phyloP scores from a whole-genome alignment of 2,888 invertebrate genomes.

The Synergus umbraculus region DNA sequence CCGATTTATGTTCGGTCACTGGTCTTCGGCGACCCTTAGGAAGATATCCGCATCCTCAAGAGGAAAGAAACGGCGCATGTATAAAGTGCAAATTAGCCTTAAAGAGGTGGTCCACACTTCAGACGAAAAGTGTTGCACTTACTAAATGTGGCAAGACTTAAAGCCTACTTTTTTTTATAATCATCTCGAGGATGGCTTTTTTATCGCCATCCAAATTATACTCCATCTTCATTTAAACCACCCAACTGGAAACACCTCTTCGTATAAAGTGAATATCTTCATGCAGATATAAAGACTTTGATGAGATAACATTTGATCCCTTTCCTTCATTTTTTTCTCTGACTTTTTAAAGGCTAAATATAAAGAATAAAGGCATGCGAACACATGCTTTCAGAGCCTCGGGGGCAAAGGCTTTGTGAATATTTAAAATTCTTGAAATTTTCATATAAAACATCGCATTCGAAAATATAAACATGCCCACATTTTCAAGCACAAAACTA shows the following conservation, averaged over 20 bases:
- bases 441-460: too few species aligned
- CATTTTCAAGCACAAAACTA: too few species aligned
- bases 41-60: not conserved
- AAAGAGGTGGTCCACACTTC: not conserved
- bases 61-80: slow-evolving; percentile 16
- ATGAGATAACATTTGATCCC: slow-evolving; percentile 1
- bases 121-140: slow-evolving; percentile 13
- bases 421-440: not conserved
- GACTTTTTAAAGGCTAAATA: not conserved
- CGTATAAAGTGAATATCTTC: not conserved
- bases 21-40: too few species aligned
- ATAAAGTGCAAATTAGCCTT: slow-evolving; percentile 10
- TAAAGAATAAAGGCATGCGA: slow-evolving; percentile 1
- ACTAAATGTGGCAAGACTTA: not conserved
- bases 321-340: not conserved
- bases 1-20: too few species aligned
- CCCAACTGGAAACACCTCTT: slow-evolving; percentile 2
- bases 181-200: not conserved
- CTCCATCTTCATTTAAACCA: slow-evolving; percentile 14
- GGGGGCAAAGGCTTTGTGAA: slow-evolving; percentile 23
- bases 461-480: too few species aligned
- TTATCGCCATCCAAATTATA: slow-evolving; percentile 5
- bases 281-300: slow-evolving; percentile 9
- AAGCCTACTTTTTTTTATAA: slow-evolving; percentile 1
- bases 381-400: slow-evolving; percentile 19